Conservation (phyloP, 2,113 vertebrate genomes). For the Alligator sinensis region DNA sequence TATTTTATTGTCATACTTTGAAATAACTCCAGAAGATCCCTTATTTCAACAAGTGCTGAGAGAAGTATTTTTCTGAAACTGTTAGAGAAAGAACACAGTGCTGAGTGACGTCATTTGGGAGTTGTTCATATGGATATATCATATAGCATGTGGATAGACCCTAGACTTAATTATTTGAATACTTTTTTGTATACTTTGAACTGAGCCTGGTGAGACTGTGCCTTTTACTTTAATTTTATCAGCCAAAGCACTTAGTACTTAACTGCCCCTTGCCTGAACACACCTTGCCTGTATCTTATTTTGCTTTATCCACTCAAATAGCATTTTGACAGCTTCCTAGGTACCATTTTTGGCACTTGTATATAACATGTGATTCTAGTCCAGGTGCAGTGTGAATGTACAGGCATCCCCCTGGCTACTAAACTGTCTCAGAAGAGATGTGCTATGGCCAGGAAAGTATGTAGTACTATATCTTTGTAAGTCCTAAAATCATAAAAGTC, state of each 20-base stretch:
- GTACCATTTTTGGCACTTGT: too few species aligned
- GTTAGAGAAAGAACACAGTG: not conserved
- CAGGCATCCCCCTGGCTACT: too few species aligned
- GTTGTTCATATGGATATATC: accelerated
- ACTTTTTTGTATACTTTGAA: not conserved
- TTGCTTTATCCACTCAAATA: not conserved
- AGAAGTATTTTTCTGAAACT: not conserved
- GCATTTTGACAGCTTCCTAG: too few species aligned
- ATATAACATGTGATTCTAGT: too few species aligned
- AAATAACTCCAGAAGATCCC: not conserved
- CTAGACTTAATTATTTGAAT: not conserved
- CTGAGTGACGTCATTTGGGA: not conserved
- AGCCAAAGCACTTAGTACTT: not conserved
- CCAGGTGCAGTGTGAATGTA: too few species aligned
- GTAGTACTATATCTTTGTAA: too few species aligned
- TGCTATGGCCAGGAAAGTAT: too few species aligned
- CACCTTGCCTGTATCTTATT: accelerated
- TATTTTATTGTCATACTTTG: not conserved
- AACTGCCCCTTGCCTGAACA: not conserved
- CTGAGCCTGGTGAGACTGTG: not conserved
- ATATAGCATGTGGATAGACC: not conserved
- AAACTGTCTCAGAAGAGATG: too few species aligned
- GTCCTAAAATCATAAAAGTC: too few species aligned
- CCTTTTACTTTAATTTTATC: not conserved
- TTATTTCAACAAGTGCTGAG: not conserved